Evolutionary conservation across 2,888 invertebrate genomes (phyloP).

Genomic region (Seira sanloemensis): DNA sequence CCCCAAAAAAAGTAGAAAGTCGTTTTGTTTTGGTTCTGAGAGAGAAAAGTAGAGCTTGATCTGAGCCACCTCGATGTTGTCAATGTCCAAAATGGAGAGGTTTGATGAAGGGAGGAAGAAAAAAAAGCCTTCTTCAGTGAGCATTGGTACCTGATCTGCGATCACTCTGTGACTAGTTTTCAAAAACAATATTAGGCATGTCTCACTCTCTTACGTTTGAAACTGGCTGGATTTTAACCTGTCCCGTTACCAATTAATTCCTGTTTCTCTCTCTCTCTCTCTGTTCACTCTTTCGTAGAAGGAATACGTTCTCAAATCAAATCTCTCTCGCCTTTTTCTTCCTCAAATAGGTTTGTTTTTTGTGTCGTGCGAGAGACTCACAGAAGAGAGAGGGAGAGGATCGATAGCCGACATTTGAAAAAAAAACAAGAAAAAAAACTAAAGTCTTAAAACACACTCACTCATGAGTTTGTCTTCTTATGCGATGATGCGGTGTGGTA

Average conservation of each 20-base stretch:
- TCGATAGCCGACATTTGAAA: conserved; percentile 21
- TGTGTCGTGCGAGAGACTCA: conserved; percentile 38
- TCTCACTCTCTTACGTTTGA: conserved; percentile 3
- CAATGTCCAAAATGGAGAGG: not conserved
- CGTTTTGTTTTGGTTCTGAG: not conserved
- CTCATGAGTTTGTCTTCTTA: conserved; percentile 7
- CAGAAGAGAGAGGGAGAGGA: no score
- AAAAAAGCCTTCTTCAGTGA: not conserved
- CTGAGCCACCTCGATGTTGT: not conserved
- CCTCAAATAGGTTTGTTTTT: conserved; percentile 1
- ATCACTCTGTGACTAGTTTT: conserved; percentile 25
- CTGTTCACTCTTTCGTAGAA: not conserved
- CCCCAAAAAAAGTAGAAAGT: not conserved
- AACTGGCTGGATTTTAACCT: conserved; percentile 55
- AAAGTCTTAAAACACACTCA: no score
- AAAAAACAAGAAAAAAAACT: conserved; percentile 46
- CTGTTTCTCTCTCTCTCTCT: conserved; percentile 40
- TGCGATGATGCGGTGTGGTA: not conserved
- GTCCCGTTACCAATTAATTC: conserved; percentile 64
- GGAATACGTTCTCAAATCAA: no score
- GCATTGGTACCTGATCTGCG: conserved; percentile 19
- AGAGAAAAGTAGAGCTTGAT: not conserved
- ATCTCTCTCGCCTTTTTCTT: no score
- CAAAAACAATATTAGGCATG: not conserved
- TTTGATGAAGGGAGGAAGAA: conserved; percentile 18